These are phyloP conservation scores for Scomber colias DNA, from an alignment of 2,113 vertebrate species.

Conservation along the genomic window DNA sequence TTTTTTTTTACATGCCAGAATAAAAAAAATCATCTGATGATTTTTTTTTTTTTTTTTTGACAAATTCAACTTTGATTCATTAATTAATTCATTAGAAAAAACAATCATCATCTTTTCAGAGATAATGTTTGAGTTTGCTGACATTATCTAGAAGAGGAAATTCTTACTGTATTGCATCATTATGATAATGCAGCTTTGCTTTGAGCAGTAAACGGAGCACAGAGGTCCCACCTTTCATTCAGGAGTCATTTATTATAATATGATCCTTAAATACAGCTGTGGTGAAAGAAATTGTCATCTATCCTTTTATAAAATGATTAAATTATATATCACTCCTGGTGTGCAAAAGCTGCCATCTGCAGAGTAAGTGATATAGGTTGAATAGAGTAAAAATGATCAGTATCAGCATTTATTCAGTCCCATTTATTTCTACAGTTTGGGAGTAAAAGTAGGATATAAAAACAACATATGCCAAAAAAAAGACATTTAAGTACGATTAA, in stretches of 20 bases:
- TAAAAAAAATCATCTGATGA: too few species aligned
- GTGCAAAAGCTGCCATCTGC: neutral
- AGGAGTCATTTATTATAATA: neutral
- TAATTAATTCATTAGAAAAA: too few species aligned
- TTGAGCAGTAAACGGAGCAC: constrained; percentile 9
- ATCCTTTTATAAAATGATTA: too few species aligned
- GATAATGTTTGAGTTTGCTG: constrained; percentile 7
- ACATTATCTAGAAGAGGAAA: neutral
- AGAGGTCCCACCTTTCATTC: constrained; percentile 44
- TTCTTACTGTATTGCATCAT: neutral
- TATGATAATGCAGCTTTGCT: constrained; percentile 34
- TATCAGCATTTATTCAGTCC: too few species aligned
- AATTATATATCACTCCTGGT: neutral
- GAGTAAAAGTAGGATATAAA: too few species aligned
- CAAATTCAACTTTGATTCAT: too few species aligned
- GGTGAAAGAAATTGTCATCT: too few species aligned
- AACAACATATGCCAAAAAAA: too few species aligned
- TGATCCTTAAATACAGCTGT: neutral
- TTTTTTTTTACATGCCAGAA: neutral
- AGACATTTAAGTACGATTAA: neutral
- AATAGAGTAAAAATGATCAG: too few species aligned
- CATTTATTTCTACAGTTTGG: too few species aligned
- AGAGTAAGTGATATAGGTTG: too few species aligned
- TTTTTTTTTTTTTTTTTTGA: too few species aligned
- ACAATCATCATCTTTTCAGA: neutral